phyloP scores from a whole-genome alignment of 2,113 vertebrate species.

The Calonectris borealis region DNA sequence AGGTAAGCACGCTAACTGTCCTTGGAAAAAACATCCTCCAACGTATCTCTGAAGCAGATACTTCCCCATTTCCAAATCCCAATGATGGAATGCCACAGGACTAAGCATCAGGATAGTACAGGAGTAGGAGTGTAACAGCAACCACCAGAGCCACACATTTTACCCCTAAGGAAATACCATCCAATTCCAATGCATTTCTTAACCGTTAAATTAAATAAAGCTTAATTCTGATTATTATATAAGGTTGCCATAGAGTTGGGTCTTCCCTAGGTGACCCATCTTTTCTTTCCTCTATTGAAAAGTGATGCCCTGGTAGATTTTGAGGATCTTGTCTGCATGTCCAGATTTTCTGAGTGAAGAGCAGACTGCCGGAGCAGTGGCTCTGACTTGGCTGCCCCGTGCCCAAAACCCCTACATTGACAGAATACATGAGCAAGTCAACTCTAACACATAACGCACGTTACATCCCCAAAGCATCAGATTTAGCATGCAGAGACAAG shows the following conservation, averaged over 20 bases:
- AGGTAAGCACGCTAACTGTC: background rate
- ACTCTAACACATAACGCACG: too few relatives aligned
- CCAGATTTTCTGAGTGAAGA: background rate
- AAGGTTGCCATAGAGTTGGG: background rate
- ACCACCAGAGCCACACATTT: background rate
- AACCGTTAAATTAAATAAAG: background rate
- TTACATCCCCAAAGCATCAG: background rate
- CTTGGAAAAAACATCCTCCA: background rate
- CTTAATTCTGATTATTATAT: background rate
- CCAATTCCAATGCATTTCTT: background rate
- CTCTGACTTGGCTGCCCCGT: background rate
- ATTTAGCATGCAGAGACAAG: background rate
- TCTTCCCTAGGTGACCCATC: background rate
- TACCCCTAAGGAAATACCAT: background rate
- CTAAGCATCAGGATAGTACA: background rate
- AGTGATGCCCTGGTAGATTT: background rate
- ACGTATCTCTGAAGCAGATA: background rate
- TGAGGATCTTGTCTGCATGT: background rate
- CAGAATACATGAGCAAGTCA: background rate
- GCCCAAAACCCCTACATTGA: background rate
- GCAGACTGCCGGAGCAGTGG: background rate
- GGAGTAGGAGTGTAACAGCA: background rate
- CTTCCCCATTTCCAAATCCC: background rate
- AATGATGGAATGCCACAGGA: background rate
- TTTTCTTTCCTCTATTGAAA: background rate